Conservation (phyloP, 37 sponge, comb jelly and placozoan species). For the Geodia barretti region DNA sequence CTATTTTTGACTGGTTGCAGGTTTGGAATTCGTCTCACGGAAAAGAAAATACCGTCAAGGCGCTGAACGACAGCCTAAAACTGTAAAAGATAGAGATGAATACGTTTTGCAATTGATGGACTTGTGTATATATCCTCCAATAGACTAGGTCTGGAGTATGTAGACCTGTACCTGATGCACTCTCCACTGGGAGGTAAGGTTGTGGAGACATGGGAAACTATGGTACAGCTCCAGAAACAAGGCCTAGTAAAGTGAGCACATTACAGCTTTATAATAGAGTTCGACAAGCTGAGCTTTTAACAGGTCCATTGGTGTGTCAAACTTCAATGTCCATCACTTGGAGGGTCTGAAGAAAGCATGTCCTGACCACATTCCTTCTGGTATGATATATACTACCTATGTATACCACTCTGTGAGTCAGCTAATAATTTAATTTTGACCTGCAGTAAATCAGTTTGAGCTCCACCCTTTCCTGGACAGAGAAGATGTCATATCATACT, state of each 20-base stretch:
- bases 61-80: conserved; percentile 46
- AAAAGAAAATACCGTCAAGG: conserved; percentile 32
- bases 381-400: conserved; percentile 44
- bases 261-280: neutral
- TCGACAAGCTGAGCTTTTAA: neutral
- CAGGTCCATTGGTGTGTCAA: conserved; percentile 87
- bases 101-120: too few relatives aligned
- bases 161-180: conserved; percentile 80
- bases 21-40: conserved; percentile 62
- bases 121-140: neutral
- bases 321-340: conserved; percentile 79
- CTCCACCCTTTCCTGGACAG: conserved; percentile 49
- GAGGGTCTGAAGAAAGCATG: conserved; percentile 66
- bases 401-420: too few relatives aligned
- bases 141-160: conserved; percentile 65
- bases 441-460: conserved; percentile 60
- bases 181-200: conserved; percentile 69
- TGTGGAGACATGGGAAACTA: conserved; percentile 78
- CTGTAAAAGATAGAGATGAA: conserved; percentile 8
- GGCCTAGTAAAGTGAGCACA: conserved; percentile 41
- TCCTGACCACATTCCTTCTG: conserved; percentile 64
- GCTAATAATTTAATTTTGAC: neutral
- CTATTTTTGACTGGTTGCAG: conserved; percentile 11
- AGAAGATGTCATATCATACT: conserved; percentile 42
- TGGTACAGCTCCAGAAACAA: conserved; percentile 66